These are phyloP conservation scores for Metalampra italica DNA, from an alignment of 2,888 invertebrate species.

Conservation along the genomic window DNA sequence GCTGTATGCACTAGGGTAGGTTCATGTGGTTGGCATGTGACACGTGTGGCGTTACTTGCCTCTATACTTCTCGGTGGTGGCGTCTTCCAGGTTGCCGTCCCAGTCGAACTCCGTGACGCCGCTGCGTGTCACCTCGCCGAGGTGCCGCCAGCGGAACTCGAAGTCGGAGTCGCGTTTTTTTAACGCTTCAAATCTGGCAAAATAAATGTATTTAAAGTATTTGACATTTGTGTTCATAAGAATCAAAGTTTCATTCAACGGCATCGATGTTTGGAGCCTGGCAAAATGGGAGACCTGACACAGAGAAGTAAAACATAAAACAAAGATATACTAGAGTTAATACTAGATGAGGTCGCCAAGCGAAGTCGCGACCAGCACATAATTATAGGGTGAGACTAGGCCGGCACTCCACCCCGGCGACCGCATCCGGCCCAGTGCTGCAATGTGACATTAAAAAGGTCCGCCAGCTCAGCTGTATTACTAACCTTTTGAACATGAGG, in stretches of 20 bases:
- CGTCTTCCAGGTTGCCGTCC: conserved; percentile 89
- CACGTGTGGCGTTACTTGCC: conserved; percentile 47
- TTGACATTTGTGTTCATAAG: no score
- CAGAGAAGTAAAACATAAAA: no score
- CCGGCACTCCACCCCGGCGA: no score
- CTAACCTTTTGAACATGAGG: conserved; percentile 87
- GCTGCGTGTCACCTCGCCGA: conserved; percentile 87
- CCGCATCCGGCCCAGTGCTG: no score
- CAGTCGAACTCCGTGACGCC: conserved; percentile 93
- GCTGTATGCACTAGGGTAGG: conserved; percentile 42
- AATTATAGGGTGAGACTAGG: no score
- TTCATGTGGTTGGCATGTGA: conserved; percentile 4
- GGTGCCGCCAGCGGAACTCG: conserved; percentile 88
- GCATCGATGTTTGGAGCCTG: no score
- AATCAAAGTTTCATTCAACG: no score
- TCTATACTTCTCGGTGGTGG: conserved; percentile 70
- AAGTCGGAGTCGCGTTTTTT: conserved; percentile 90
- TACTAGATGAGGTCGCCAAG: no score
- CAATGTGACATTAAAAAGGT: no score
- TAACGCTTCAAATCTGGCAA: conserved; percentile 86
- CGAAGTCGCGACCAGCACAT: no score
- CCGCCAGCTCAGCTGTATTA: conserved; percentile 4
- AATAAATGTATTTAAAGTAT: conserved; percentile 12
- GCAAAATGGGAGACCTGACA: no score
- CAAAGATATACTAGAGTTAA: no score